Evolutionary conservation across 2,888 invertebrate species (phyloP).

Genomic region (Crematogaster levior): DNA sequence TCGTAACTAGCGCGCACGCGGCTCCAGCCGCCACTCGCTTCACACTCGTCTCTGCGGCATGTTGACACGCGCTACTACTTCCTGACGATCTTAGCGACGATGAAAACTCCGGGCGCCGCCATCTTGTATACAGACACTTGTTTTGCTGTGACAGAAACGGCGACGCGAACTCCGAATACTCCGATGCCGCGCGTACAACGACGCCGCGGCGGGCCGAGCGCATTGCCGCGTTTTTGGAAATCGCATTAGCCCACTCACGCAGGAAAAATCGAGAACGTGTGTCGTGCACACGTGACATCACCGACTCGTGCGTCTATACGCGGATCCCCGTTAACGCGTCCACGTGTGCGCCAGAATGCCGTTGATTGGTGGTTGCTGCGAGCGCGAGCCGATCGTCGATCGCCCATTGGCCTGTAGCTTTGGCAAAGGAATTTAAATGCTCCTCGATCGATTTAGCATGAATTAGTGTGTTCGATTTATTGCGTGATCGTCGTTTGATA

Average conservation of each 20-base stretch:
- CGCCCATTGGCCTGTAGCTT: neutral
- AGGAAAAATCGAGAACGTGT: neutral
- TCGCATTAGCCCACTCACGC: neutral
- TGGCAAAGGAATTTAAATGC: neutral
- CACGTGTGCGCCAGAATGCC: neutral
- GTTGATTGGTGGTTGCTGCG: neutral
- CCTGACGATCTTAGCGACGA: conserved; percentile 58
- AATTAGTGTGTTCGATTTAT: neutral
- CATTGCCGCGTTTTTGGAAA: neutral
- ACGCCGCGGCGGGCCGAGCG: neutral
- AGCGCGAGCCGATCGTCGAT: neutral
- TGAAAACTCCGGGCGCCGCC: conserved; percentile 76
- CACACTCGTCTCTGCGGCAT: neutral
- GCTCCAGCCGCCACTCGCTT: conserved; percentile 19
- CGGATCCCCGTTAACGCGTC: neutral
- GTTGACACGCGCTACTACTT: conserved; percentile 21
- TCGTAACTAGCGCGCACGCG: conserved; percentile 27
- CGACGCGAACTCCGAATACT: neutral
- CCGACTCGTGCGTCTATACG: neutral
- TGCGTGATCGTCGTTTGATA: neutral
- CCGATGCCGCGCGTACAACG: neutral
- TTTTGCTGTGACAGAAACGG: conserved; percentile 57
- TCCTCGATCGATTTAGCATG: neutral
- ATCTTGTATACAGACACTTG: conserved; percentile 80
- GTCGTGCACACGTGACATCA: neutral